phyloP scores from a whole-genome alignment of 2,797 vertebrate species.

The Halcyon smyrnensis region DNA sequence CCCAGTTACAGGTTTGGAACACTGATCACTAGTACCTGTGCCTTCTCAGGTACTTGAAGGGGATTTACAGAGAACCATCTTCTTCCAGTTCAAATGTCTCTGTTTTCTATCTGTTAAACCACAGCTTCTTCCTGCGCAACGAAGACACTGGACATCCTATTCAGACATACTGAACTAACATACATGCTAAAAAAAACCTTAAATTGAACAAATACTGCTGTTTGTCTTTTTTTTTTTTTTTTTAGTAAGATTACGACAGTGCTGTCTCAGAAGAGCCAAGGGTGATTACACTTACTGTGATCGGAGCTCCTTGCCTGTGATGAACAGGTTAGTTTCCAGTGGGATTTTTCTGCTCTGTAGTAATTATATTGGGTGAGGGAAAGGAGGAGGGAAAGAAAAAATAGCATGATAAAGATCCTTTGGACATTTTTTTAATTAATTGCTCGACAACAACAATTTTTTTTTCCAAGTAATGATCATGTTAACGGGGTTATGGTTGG shows the following conservation, averaged over 20 bases:
- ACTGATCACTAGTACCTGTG: neutral
- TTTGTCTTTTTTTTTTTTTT: neutral
- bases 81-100: neutral
- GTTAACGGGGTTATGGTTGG: neutral
- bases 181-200: neutral
- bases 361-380: neutral
- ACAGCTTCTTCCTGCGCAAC: neutral
- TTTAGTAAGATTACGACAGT: neutral
- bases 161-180: neutral
- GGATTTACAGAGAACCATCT: neutral
- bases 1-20: neutral
- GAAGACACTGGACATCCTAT: neutral
- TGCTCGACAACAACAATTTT: neutral
- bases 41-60: neutral
- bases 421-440: neutral
- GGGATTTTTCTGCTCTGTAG: constrained; percentile 79
- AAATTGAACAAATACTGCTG: neutral
- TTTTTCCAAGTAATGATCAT: neutral
- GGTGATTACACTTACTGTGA: constrained; percentile 82
- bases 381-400: neutral
- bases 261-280: neutral
- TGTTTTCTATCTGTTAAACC: neutral
- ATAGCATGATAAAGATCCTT: neutral
- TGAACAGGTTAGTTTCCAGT: constrained; percentile 87
- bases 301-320: constrained; percentile 86